Conservation (phyloP, 2,888 invertebrate genomes). For the Epinotia nisella region DNA sequence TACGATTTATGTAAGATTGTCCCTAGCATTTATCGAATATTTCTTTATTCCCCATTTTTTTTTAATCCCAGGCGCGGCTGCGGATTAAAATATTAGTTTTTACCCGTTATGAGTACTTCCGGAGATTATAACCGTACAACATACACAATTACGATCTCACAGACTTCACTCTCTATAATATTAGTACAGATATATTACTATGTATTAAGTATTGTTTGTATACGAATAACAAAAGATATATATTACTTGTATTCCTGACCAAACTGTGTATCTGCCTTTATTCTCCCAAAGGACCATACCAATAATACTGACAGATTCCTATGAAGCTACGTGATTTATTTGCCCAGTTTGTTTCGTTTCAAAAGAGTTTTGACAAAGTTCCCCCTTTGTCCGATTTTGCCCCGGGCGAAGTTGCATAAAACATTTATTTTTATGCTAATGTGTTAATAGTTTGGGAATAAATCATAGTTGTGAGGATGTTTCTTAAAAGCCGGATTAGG, state of each 20-base stretch:
- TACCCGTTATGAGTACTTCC: too few species aligned
- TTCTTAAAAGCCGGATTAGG: conserved; percentile 2
- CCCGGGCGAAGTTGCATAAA: conserved; percentile 3
- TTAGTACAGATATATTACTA: too few species aligned
- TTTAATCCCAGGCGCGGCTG: too few species aligned
- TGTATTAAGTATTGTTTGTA: too few species aligned
- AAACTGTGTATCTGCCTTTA: conserved; percentile 1
- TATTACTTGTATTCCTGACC: background rate
- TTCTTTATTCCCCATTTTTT: too few species aligned
- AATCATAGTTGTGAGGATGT: conserved; percentile 17
- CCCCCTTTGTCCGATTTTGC: conserved; percentile 31
- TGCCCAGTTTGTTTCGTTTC: conserved; percentile 33
- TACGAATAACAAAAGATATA: too few species aligned
- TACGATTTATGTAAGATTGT: too few species aligned
- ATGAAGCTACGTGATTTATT: conserved; percentile 35
- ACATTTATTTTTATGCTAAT: conserved; percentile 41
- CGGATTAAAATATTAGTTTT: too few species aligned
- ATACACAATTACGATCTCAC: too few species aligned
- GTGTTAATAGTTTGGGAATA: conserved; percentile 32
- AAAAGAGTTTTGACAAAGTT: conserved; percentile 32
- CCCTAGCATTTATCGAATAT: too few species aligned
- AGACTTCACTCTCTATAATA: too few species aligned
- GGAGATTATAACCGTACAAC: too few species aligned
- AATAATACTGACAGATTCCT: conserved; percentile 20
- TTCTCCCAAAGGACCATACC: conserved; percentile 27